Evolutionary conservation across 1,140 invertebrate genomes (phyloP).

Genomic region (Cardiocondyla obscurior): DNA sequence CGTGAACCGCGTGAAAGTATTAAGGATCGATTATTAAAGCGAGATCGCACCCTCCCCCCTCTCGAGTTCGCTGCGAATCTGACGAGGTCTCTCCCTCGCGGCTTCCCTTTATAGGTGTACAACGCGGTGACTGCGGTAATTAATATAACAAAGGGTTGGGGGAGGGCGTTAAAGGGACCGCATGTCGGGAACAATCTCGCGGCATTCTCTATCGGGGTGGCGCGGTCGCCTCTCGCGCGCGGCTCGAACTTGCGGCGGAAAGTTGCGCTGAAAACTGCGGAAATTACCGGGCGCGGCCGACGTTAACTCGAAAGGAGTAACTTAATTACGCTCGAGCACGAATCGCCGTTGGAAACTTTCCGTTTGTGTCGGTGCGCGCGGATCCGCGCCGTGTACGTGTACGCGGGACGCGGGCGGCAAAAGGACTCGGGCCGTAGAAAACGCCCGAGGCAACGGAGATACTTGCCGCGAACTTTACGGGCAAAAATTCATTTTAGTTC

Average conservation of each 20-base stretch:
- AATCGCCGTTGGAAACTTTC: constrained; percentile 53
- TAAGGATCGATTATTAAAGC: constrained; percentile 51
- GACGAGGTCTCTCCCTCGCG: constrained; percentile 4
- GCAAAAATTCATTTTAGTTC: constrained; percentile 44
- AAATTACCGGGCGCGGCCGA: constrained; percentile 59
- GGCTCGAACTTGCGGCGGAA: constrained; percentile 51
- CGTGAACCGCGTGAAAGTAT: constrained; percentile 33
- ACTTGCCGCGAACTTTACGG: constrained; percentile 24
- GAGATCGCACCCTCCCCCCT: constrained; percentile 1
- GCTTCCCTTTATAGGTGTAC: constrained; percentile 47
- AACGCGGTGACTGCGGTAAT: constrained; percentile 55
- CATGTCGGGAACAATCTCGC: constrained; percentile 46
- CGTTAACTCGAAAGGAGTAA: constrained; percentile 68
- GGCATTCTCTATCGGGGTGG: constrained; percentile 30
- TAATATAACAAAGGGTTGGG: constrained; percentile 54
- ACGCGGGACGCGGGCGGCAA: background rate
- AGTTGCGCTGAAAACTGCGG: constrained; percentile 61
- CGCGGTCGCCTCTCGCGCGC: constrained; percentile 22
- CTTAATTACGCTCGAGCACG: constrained; percentile 69
- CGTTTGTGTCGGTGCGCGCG: constrained; percentile 1
- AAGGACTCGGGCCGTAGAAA: background rate
- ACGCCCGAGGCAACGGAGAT: constrained; percentile 11
- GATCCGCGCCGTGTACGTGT: background rate
- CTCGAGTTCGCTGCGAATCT: constrained; percentile 20
- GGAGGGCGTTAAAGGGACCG: constrained; percentile 32